phyloP scores from a whole-genome alignment of 2,888 invertebrate genomes.

The Erannis defoliaria region DNA sequence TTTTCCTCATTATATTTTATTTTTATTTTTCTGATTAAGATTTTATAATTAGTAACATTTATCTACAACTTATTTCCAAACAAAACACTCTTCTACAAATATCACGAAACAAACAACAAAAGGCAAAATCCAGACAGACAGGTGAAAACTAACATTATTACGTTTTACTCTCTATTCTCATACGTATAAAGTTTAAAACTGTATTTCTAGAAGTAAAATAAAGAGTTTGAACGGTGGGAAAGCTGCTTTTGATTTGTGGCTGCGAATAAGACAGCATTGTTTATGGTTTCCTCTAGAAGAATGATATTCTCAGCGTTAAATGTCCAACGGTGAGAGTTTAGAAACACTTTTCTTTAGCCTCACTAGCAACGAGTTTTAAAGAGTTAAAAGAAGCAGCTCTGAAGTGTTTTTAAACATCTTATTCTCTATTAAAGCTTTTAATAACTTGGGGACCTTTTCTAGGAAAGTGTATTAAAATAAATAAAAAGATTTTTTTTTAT shows the following conservation, averaged over 20 bases:
- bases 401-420: slow-evolving; percentile 1
- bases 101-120: slow-evolving; percentile 62
- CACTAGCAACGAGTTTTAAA: slow-evolving; percentile 3
- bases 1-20: too few relatives aligned
- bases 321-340: slow-evolving; percentile 29
- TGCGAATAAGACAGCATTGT: slow-evolving; percentile 71
- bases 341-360: slow-evolving; percentile 30
- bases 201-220: slow-evolving; percentile 31
- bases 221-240: slow-evolving; percentile 61
- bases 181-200: slow-evolving; percentile 39
- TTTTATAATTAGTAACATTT: too few relatives aligned
- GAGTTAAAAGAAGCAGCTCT: slow-evolving; percentile 8
- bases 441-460: background rate
- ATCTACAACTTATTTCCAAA: slow-evolving; percentile 45
- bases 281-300: slow-evolving; percentile 76
- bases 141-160: slow-evolving; percentile 39
- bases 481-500: too few relatives aligned
- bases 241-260: slow-evolving; percentile 78
- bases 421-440: slow-evolving; percentile 6
- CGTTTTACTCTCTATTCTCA: slow-evolving; percentile 36
- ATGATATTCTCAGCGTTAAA: slow-evolving; percentile 47
- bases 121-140: slow-evolving; percentile 56
- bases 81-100: slow-evolving; percentile 73
- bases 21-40: too few relatives aligned
- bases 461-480: background rate